Evolutionary conservation across 2,888 invertebrate genomes (phyloP), one percentile per base, ranked within the genome.

Genomic region (Caenorhabditis parvicauda): DNA sequence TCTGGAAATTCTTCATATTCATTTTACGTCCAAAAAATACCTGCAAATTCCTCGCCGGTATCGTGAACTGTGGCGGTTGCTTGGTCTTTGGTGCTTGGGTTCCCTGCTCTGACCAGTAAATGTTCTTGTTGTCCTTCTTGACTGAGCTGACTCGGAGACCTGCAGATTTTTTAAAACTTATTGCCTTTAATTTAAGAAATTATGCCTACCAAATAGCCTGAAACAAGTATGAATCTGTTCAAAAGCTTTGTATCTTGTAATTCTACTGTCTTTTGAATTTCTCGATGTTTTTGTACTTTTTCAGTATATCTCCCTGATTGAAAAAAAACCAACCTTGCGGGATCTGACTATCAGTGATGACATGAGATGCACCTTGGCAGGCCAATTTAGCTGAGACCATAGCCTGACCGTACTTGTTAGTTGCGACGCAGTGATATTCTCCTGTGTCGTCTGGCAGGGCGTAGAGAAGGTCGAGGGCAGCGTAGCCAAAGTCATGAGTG

Each of bases 401-500:
- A 6, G 77, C 64, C 50, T 76, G 75, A 7, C 75, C 85, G 64
- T 80, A 76, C 41, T 74, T 64, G 69, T 84, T 84, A 38, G 81
- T 82, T 5, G 95, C 95, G 73, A 88, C 88, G 84, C 66, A 73
- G 6, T 74, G 72, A 69, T 80, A 81, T 65, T 81, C 80, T 65
- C 94, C 93, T 82, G 91, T 91, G 82, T 94, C 94, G 75, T 92
- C 87, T 80, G 91, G 91, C 81, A 92, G 91, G 0, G 90, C 90
- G 81, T 93, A 92, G 22, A 88, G 89, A 48, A 96, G 86, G 82
- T 95, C 94, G 72, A 98, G 85, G 3, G 92, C 91, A 4, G 94
- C 94, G 81, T 92, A 95, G 50, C 96, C 96, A 82, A 95, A 95
- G 81, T 98, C 96, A 80, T 89, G 90, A 1, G 90, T 91, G 81